These are phyloP conservation scores for Acleris holmiana DNA, from an alignment of 2,888 invertebrate genomes.

Conservation along the genomic window DNA sequence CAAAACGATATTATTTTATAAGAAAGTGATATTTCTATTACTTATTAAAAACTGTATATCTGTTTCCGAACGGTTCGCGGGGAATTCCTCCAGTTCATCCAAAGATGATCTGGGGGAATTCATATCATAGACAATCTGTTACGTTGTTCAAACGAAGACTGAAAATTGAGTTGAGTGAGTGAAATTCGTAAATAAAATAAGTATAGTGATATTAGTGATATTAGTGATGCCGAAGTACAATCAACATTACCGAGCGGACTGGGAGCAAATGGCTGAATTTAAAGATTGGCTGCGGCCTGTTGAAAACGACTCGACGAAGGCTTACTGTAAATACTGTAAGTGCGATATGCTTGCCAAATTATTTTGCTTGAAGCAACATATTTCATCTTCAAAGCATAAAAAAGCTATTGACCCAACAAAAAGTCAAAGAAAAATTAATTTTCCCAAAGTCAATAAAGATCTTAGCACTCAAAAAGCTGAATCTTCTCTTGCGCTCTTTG, in stretches of 20 bases:
- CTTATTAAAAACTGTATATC: too few relatives aligned
- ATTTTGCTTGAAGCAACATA: background rate
- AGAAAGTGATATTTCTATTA: too few relatives aligned
- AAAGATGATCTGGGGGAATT: too few relatives aligned
- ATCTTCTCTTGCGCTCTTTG: conserved; percentile 22
- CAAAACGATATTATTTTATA: too few relatives aligned
- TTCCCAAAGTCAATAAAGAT: background rate
- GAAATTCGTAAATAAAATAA: background rate
- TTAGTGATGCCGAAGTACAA: background rate
- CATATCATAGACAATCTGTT: too few relatives aligned
- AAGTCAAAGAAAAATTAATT: conserved; percentile 3
- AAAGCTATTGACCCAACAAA: background rate
- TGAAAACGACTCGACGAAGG: too few relatives aligned
- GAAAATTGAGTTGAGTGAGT: too few relatives aligned
- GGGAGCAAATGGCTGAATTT: background rate
- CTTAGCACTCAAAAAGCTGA: conserved; percentile 18
- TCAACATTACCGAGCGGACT: background rate
- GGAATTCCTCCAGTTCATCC: too few relatives aligned
- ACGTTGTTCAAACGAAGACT: too few relatives aligned
- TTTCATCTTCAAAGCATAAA: background rate
- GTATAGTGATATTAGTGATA: too few relatives aligned
- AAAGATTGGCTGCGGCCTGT: too few relatives aligned
- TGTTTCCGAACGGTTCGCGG: too few relatives aligned
- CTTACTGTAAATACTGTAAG: background rate
- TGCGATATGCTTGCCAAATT: conserved; percentile 1